Evolutionary conservation across 2,888 invertebrate genomes (phyloP).

Genomic region (Pantelozetes paolii): DNA sequence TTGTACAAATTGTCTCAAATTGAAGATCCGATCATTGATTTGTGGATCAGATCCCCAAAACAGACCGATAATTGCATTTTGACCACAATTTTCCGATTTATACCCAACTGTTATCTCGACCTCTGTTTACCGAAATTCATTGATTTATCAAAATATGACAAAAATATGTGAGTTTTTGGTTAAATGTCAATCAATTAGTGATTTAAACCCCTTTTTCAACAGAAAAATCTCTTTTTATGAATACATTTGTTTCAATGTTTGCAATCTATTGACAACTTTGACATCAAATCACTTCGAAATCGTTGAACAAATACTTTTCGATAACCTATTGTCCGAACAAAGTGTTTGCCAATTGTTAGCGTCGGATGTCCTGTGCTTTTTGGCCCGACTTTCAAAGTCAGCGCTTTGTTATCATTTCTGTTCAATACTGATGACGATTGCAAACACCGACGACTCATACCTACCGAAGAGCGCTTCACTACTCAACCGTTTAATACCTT

Average conservation of each 20-base stretch:
- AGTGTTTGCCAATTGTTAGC: conserved; percentile 5
- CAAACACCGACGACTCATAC: background rate
- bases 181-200: background rate
- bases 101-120: conserved; percentile 15
- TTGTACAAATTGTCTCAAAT: conserved; percentile 35
- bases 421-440: background rate
- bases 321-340: conserved; percentile 22
- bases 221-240: conserved; percentile 39
- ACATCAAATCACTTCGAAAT: conserved; percentile 2
- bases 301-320: conserved; percentile 37
- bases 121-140: conserved; percentile 17
- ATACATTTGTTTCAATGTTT: conserved; percentile 30
- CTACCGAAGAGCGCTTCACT: background rate
- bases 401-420: conserved; percentile 10
- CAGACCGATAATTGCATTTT: conserved; percentile 4
- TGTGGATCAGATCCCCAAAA: conserved; percentile 21
- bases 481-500: conserved; percentile 11
- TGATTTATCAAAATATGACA: background rate
- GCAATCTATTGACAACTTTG: conserved; percentile 17
- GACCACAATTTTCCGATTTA: background rate
- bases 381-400: background rate
- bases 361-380: conserved; percentile 37
- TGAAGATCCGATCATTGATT: conserved; percentile 10
- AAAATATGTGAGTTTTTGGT: conserved; percentile 28
- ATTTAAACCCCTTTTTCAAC: background rate